Evolutionary conservation across 1,140 invertebrate species (phyloP), one percentile per base, ranked within the genome.

Genomic region (Hycleus cichorii): DNA sequence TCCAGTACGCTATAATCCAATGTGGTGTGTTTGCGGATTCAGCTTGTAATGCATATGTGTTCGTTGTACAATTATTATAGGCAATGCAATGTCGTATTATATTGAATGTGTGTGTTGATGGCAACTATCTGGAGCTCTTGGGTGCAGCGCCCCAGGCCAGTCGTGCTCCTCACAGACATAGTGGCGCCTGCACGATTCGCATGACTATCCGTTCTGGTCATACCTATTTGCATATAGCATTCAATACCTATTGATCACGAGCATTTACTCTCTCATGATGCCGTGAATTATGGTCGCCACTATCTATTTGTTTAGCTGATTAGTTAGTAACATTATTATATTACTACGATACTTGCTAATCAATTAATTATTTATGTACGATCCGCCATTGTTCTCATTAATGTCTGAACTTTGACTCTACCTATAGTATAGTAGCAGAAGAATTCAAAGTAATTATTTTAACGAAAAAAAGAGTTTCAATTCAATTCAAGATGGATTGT

Each of bases 261-360:
- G 61, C 63, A 64, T 69, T 67, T 67, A 65, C 64, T 67, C 63
- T 60, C 68, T 64, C 64, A 58, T 66, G 67, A 72, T 71, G 66
- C 71, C 68, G 69, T 72, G 68, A 73, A 71, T 73, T 73, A 73
- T 73, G 71, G 70, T 69, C 59, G 64, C 65, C 70, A 66, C 69
- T 73, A 73, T 73, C 70, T 73, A 71, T 73, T 73, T 73, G 72
- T 72, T 72, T 73, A 70, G 70, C 69, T 72, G 70, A 73, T 73
- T 73, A 72, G 70, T 69, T 69, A 71, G 72, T 70, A 70, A 73
- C 70, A 69, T 72, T 72, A 72, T 73, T 73, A 73, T 70, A 73
- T 73, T 69, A 68, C 58, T 60, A 56, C 68, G 69, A 73, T 72
- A 73, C 69, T 69, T 72, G 69, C 66, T 72, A 73, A 73, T 73